Base-by-base conservation (phyloP, 2,888 invertebrate genomes). In the Malthinus seriepunctatus region DNA sequence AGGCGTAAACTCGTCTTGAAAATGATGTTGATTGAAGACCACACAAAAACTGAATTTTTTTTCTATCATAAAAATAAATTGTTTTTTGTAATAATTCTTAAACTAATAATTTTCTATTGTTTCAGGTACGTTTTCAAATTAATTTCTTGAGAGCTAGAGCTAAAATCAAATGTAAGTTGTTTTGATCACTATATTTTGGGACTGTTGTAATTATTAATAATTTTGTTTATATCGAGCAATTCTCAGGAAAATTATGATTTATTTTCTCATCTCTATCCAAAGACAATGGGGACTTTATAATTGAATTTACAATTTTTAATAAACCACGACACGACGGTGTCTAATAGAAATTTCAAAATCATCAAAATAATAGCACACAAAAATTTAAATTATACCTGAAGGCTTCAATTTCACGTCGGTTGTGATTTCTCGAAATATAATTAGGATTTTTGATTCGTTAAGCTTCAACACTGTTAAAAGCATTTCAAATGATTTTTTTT, bases 361-460 rank as follows among this genome's bases (percentile, higher is more conserved):
- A 47, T 47, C 48, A 48, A 5, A 54, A 54, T 54, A 54, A 54
- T 34, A 48, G 10, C 14, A 31, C 48, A 38, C 37, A n/a, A 34
- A 38, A 42, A 8, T 38, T 48, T 10, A 54, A 51, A 54, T 54
- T 54, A 54, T 11, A 23, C 14, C 48, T 48, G 32, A 38, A 34
- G 48, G 39, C 48, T 15, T 31, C 42, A 54, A 54, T 54, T 54
- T 54, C 15, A 48, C 42, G 42, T 14, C 33, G 38, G 54, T 23
- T 47, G 47, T 54, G 54, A 54, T 34, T 47, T 48, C 39, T 54
- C 32, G 46, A 54, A 39, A 23, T 33, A 39, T 11, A 42, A 54
- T 54, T 54, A 39, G 34, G 39, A 32, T 23, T 23, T 23, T 23
- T 23, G 23, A 23, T 23, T 23, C 23, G 23, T 23, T 5, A 5